Base-by-base conservation (phyloP, 2,888 invertebrate species). In the Acanthococcus lagerstroemiae region DNA sequence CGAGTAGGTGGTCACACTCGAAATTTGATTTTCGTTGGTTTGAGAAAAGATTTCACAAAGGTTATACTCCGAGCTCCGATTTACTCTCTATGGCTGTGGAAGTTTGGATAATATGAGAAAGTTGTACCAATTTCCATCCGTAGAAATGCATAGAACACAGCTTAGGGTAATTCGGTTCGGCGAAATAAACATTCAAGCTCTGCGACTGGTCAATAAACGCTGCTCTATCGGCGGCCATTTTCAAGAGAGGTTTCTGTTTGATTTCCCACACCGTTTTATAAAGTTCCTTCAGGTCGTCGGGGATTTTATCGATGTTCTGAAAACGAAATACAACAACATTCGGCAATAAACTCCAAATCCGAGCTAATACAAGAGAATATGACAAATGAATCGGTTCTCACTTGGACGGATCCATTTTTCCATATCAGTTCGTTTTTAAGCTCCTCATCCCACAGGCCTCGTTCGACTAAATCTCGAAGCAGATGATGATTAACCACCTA, bases 191-290 rank as follows among this genome's bases (percentile, higher is more conserved):
- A 76, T 99, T 99, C 72, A 99, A 84, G 0, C 95, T 95, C 75
- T 99, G 99, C 70, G 95, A 95, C 79, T 99, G 99, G 78, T 99
- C 99, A 72, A 99, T 96, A 76, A 90, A 99, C 0, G 97, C 95
- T 3, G 95, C 97, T 70, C 99, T 83, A 76, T 96, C 97, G 0
- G 95, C 95, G 12, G 97, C 95, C 96, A 97, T 95, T 77, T 95
- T 85, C 24, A 97, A 83, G 5, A 96, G 84, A 0, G 84, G 85
- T 76, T 92, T 94, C 69, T 97, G 95, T 1, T 94, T 87, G 70
- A 96, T 88, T 78, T 97, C 96, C 96, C 96, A 96, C 1, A 95
- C 94, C 0, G 96, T 96, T 79, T 95, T 95, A 76, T 96, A 96
- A 15, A 96, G 81, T 0, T 83, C 83, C 74, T 93, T 88, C 55